Base-by-base conservation (phyloP, 2,888 invertebrate species). In the Elegia similella region DNA sequence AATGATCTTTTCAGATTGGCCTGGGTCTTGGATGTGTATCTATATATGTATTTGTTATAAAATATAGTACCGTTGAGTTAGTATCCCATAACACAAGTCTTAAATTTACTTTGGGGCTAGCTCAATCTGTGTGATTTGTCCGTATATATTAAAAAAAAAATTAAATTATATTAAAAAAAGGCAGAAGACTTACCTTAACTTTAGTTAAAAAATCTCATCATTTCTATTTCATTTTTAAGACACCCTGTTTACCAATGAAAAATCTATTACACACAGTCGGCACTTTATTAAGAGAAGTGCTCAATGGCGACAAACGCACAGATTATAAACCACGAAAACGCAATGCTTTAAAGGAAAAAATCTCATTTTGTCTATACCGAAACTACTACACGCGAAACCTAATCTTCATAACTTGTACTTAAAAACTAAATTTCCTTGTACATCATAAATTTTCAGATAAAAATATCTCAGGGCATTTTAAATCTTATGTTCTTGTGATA, bases 241-340 rank as follows among this genome's bases (percentile, higher is more conserved):
- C 59, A 57, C 6, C 42, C 61, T 59, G 58, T 61, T 57, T 50
- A 17, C 12, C 30, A 48, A 6, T 48, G 29, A 13, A 44, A 62
- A 63, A 38, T 38, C 62, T 57, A 60, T 59, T 50, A 55, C 54
- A 59, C 64, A 68, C 60, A 59, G 64, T 59, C 70, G 71, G 69
- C 73, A 72, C 69, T 73, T 72, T 73, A 78, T 80, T 80, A 76
- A 73, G 68, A 65, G 66, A 68, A 66, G 68, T 68, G 72, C 75
- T 74, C 67, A 68, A 73, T 66, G 65, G 62, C 60, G 70, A 72
- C 72, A 72, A 70, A 75, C 76, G 69, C 64, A 66, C 59, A 72
- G 76, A 81, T 78, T 77, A 78, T 68, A 70, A 70, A 75, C 71
- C 72, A 72, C 72, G 76, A 71, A 70, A 69, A 63, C 12, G 12